Base-by-base conservation (phyloP, 2,113 vertebrate genomes). In the Peromyscus polionotus region DNA sequence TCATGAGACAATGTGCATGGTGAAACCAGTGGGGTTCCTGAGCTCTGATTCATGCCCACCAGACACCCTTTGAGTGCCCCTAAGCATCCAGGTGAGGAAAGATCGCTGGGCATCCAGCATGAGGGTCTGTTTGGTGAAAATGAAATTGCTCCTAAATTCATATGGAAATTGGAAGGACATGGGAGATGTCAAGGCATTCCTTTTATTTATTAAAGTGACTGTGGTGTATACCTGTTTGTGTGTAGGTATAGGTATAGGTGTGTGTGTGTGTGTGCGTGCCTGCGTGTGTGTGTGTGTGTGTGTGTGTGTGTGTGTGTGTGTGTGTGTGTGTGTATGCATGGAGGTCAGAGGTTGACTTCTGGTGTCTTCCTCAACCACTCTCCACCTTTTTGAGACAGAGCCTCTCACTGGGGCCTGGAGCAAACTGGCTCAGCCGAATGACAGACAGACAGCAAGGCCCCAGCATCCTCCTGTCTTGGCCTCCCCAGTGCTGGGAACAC, bases 91-190 rank as follows among this genome's bases (percentile, higher is more conserved):
- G 68, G 33, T n/a, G 36, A 72, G 68, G 16, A n/a, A 72, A 72
- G 36, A n/a, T 36, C 68, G 7, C 68, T 72, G 36, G 73, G 84
- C 63, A 93, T 57, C 76, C 42, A 65, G 24, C 79, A 70, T 67
- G 17, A 91, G 10, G 26, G 48, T 67, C 91, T 92, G 81, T 89
- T 92, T 80, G 76, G 61, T 73, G 73, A 89, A 89, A 94, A 22
- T 89, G 88, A 92, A 45, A 85, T 73, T 84, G 24, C 75, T 94
- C 88, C 84, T 85, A 96, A 96, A 75, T 92, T 87, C 75, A 61
- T 28, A 76, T 70, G 61, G 51, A 95, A 89, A 54, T 70, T 80
- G 33, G 63, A 95, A 92, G 7, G 87, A 88, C 31, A 61, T 63
- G 61, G 68, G 91, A 96, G 86, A 68, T 39, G 48, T 48, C 51